Evolutionary conservation across 2,797 vertebrate species (phyloP).

Genomic region (Apogon talboti): DNA sequence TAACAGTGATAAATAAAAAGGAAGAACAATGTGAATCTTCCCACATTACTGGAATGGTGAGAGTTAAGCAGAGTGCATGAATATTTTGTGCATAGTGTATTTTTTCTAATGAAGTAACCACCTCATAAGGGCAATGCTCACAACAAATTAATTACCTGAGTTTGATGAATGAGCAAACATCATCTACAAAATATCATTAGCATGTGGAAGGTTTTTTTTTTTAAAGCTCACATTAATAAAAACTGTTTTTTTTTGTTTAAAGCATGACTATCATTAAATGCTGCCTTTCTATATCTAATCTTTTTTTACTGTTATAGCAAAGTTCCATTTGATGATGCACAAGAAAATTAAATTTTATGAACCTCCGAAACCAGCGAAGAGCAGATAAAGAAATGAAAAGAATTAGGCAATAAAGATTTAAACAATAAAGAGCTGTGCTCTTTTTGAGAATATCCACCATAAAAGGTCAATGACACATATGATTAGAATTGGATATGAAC

Average conservation of each 20-base stretch:
- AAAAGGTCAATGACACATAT: slow-evolving; percentile 48
- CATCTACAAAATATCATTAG: slow-evolving; percentile 4
- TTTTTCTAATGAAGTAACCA: slow-evolving; percentile 1
- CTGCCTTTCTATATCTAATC: not conserved
- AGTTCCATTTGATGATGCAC: slow-evolving; percentile 38
- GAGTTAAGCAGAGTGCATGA: slow-evolving; percentile 12
- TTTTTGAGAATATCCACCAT: slow-evolving; percentile 32
- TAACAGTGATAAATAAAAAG: slow-evolving; percentile 2
- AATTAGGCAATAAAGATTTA: slow-evolving; percentile 40
- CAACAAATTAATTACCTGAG: slow-evolving; percentile 48
- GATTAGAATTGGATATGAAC: slow-evolving; percentile 51
- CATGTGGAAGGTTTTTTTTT: not conserved
- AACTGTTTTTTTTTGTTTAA: slow-evolving; percentile 4
- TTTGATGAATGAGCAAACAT: slow-evolving; percentile 38
- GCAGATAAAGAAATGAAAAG: slow-evolving; percentile 49
- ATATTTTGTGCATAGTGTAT: slow-evolving; percentile 1
- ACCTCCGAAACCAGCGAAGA: slow-evolving; percentile 32
- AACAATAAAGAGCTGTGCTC: slow-evolving; percentile 36
- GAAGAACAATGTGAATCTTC: slow-evolving; percentile 20
- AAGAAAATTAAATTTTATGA: slow-evolving; percentile 51
- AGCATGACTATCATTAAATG: slow-evolving; percentile 19
- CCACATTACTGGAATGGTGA: slow-evolving; percentile 17
- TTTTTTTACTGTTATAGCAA: slow-evolving; percentile 26
- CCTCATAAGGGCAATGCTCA: slow-evolving; percentile 13
- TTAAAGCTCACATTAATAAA: slow-evolving; percentile 40